These are phyloP conservation scores for Poecilia gillii DNA, from an alignment of 2,797 vertebrate genomes.

Conservation along the genomic window DNA sequence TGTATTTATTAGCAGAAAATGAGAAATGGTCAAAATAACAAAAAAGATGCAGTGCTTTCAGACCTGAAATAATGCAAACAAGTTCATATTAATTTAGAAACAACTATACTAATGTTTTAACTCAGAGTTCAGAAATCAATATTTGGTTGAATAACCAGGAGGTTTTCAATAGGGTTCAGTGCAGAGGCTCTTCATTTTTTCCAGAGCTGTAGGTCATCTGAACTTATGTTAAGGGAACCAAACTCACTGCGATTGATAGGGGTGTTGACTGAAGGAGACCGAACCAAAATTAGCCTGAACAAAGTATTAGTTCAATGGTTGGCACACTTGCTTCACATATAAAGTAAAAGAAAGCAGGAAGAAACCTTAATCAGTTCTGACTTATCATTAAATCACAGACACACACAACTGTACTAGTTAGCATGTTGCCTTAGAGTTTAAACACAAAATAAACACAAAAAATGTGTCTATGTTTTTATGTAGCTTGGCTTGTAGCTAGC, in stretches of 20 bases:
- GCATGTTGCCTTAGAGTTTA: background rate
- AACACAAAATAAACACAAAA: background rate
- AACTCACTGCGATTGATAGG: background rate
- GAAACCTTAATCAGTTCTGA: background rate
- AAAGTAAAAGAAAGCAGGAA: background rate
- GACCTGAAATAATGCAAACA: no score
- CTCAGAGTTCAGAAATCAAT: no score
- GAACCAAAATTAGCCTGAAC: background rate
- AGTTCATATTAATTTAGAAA: no score
- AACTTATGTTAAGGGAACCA: background rate
- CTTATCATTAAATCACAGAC: background rate
- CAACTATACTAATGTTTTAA: no score
- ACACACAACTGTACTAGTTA: background rate
- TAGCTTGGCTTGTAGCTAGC: background rate
- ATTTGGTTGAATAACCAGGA: no score
- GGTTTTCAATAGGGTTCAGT: no score
- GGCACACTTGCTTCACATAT: background rate
- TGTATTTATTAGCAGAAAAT: no score
- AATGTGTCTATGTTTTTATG: no score
- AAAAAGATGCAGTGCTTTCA: no score
- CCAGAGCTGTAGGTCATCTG: background rate
- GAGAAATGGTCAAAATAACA: no score
- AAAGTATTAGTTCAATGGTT: background rate
- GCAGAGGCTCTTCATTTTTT: no score
- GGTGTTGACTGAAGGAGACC: background rate